phyloP scores from a whole-genome alignment of 2,113 vertebrate species.

The Gambusia affinis region DNA sequence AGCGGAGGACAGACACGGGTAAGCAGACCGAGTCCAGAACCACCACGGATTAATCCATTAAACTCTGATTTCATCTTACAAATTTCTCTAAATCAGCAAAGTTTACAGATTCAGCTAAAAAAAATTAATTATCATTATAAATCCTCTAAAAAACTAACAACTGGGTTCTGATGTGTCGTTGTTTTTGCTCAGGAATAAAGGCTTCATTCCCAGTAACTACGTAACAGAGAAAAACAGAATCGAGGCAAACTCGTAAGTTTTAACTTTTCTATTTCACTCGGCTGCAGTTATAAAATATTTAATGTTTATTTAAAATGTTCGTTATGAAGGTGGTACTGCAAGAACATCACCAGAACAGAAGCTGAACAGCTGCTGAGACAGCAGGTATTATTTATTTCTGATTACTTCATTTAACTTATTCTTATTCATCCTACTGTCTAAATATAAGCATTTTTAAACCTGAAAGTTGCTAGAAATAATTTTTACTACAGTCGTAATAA shows the following conservation, averaged over 20 bases:
- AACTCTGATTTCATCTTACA: background rate
- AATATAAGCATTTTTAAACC: background rate
- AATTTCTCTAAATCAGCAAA: background rate
- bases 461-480: background rate
- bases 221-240: constrained; percentile 85
- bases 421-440: background rate
- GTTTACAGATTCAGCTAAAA: background rate
- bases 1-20: constrained; percentile 85
- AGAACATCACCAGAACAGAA: constrained; percentile 86
- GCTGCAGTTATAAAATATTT: background rate
- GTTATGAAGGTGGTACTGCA: constrained; percentile 86
- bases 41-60: background rate
- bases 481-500: background rate
- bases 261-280: background rate
- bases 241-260: constrained; percentile 86
- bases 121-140: background rate
- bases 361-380: constrained; percentile 86
- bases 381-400: constrained; percentile 75
- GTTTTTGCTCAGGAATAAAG: constrained; percentile 82
- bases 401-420: too few species aligned
- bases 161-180: background rate
- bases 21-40: background rate
- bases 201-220: constrained; percentile 90
- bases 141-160: background rate
- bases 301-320: background rate